Percentiles rank a stretch among this genome's conserved stretches.
Conservation (phyloP, 2,113 vertebrate genomes). For the Epinephelus lanceolatus region DNA sequence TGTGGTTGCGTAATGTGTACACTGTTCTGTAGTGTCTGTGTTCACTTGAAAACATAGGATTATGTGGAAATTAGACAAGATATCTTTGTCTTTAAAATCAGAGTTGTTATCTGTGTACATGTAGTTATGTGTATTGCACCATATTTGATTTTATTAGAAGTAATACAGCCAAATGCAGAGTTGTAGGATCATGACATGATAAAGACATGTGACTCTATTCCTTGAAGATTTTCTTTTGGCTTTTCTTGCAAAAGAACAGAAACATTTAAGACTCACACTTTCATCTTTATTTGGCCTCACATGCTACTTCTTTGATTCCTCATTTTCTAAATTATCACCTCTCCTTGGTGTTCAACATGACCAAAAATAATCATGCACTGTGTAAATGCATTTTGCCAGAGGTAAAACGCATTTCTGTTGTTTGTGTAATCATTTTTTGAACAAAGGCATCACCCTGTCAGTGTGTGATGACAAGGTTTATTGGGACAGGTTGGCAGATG, state of each 20-base stretch:
- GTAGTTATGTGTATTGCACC: not conserved
- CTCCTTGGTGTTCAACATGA: conserved; percentile 35
- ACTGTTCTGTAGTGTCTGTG: not conserved
- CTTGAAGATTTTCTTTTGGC: conserved; percentile 1
- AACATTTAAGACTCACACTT: conserved; percentile 47
- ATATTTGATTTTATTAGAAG: not conserved
- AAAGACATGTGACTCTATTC: conserved; percentile 14
- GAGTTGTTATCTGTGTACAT: not conserved
- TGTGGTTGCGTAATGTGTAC: not conserved
- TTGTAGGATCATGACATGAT: conserved; percentile 19
- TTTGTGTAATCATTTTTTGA: not conserved
- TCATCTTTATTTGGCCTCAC: conserved; percentile 42
- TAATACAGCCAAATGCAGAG: not conserved
- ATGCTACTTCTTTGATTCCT: conserved; percentile 37
- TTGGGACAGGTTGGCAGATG: conserved; percentile 14
- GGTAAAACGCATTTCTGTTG: not conserved
- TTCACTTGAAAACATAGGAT: conserved; percentile 12
- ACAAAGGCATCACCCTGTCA: not conserved
- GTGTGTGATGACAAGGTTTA: not conserved
- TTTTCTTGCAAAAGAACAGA: conserved; percentile 47
- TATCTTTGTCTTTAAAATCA: not conserved
- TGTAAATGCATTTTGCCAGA: not conserved
- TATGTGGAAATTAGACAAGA: not conserved
- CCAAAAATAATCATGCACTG: conserved; percentile 41
- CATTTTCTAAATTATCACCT: conserved; percentile 46